Percentiles rank a stretch among this genome's conserved stretches.
phyloP scores from a whole-genome alignment of 2,113 vertebrate genomes.

The western clawed frog (Xenopus tropicalis) region UCB_Xtro_10.0 CM004443.2:171969001-171969500 shows the following conservation, averaged over 20 bases:
- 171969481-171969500: conserved; percentile 37
- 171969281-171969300: conserved; percentile 97
- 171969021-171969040: no score
- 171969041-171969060: no score
- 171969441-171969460: conserved; percentile 94
- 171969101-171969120: no score
- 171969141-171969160: no score
- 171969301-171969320: conserved; percentile 90
- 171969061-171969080: no score
- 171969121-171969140: no score
- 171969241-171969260: conserved; percentile 95
- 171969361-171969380: conserved; percentile 94
- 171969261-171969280: conserved; percentile 96
- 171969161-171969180: not conserved
- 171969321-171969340: conserved; percentile 96
- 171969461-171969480: conserved; percentile 76
- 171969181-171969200: no score
- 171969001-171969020: no score
- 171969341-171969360: conserved; percentile 93
- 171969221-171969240: conserved; percentile 83
- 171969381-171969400: conserved; percentile 96
- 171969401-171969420: conserved; percentile 93
- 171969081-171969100: no score
- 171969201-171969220: not conserved
- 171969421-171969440: conserved; percentile 97